Evolutionary conservation across 35 echinoderm and acorn worm genomes (phyloP).

Genomic region (Heliocidaris erythrogramma): DNA sequence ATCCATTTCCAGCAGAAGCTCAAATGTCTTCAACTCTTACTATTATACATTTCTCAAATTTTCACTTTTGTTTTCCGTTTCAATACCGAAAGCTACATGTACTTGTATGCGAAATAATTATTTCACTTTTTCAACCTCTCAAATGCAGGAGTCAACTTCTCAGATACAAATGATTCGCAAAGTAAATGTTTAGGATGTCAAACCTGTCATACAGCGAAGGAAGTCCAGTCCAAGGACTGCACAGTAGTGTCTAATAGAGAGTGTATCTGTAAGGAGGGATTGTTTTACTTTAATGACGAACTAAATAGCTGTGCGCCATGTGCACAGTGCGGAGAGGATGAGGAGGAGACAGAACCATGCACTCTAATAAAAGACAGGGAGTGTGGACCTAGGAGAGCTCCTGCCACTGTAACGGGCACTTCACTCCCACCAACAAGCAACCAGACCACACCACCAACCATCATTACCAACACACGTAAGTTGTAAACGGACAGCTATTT

Average conservation of each 20-base stretch:
- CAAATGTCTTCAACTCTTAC: no score
- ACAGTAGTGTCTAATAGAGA: background rate
- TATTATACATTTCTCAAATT: no score
- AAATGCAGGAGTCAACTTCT: conserved; percentile 17
- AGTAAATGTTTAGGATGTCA: background rate
- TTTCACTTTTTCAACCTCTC: background rate
- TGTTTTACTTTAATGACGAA: background rate
- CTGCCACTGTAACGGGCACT: background rate
- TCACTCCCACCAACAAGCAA: background rate
- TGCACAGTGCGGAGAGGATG: background rate
- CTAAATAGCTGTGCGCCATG: background rate
- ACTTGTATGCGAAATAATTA: background rate
- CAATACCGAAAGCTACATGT: no score
- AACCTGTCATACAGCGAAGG: background rate
- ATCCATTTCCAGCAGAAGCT: no score
- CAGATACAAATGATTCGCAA: background rate
- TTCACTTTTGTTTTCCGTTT: no score
- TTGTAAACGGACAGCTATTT: background rate
- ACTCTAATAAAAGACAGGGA: background rate
- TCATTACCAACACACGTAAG: background rate
- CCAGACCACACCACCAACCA: background rate
- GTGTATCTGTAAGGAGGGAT: background rate
- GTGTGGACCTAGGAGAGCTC: background rate
- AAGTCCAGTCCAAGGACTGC: background rate
- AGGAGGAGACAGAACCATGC: background rate